Conservation (phyloP, 2,888 invertebrate genomes). For the Mesorhabditis belari region DNA sequence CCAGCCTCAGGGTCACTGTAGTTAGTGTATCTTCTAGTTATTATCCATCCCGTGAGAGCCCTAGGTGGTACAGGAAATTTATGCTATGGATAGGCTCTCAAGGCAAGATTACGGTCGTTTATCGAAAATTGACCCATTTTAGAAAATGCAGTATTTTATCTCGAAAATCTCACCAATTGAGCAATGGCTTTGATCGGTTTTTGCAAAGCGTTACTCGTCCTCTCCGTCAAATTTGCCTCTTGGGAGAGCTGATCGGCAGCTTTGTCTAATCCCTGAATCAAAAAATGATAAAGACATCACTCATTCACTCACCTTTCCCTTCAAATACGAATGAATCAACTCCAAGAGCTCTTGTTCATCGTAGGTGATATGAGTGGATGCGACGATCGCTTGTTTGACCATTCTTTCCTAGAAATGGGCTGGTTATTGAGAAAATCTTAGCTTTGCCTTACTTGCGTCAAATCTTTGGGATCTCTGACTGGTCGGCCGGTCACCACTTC, state of each 20-base stretch:
- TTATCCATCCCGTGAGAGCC: too few relatives aligned
- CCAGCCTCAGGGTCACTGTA: too few relatives aligned
- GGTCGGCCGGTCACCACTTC: constrained; percentile 59
- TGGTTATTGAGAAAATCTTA: background rate
- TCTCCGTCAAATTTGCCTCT: constrained; percentile 33
- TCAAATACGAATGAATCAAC: constrained; percentile 69
- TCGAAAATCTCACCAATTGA: constrained; percentile 12
- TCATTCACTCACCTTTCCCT: too few relatives aligned
- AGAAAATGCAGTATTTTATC: too few relatives aligned
- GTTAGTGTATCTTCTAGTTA: too few relatives aligned
- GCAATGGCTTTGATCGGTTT: constrained; percentile 12
- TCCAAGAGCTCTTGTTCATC: constrained; percentile 86
- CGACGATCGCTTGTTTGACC: constrained; percentile 75
- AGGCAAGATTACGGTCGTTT: too few relatives aligned
- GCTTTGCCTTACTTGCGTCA: constrained; percentile 14
- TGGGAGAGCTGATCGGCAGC: constrained; percentile 18
- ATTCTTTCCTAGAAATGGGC: constrained; percentile 32
- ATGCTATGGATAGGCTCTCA: too few relatives aligned
- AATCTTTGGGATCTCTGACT: constrained; percentile 22
- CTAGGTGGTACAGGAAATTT: too few relatives aligned
- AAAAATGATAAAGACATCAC: background rate
- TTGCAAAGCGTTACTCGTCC: constrained; percentile 18
- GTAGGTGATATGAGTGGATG: constrained; percentile 88
- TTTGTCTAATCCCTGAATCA: constrained; percentile 7
- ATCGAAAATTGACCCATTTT: too few relatives aligned